A percentile compares a stretch with the other conserved stretches of the same genome.
phyloP scores from a whole-genome alignment of 2,888 invertebrate genomes.

The Tiliacea citrago region DNA sequence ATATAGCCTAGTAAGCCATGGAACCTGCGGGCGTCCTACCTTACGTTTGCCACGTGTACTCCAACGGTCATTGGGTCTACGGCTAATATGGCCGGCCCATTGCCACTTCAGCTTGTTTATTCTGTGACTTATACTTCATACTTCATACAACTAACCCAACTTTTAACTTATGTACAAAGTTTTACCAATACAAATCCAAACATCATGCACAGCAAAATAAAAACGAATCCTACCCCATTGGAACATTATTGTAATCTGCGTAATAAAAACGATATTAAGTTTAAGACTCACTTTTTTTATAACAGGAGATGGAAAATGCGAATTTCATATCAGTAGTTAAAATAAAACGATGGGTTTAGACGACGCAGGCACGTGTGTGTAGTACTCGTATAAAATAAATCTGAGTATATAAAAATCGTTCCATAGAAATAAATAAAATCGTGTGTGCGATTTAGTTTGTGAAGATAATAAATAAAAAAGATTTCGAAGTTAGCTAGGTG shows the following conservation, averaged over 20 bases:
- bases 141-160: background rate
- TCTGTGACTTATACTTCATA: background rate
- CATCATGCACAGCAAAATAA: conserved; percentile 59
- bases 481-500: too few relatives aligned
- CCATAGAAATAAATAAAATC: conserved; percentile 21
- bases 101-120: too few relatives aligned
- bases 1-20: too few relatives aligned
- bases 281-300: conserved; percentile 86
- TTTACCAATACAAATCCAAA: conserved; percentile 26
- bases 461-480: background rate
- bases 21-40: too few relatives aligned
- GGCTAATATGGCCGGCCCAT: too few relatives aligned
- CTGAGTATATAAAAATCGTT: conserved; percentile 63
- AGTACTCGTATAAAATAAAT: conserved; percentile 71
- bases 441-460: conserved; percentile 17
- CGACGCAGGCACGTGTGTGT: conserved; percentile 77
- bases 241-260: conserved; percentile 87
- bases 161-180: background rate
- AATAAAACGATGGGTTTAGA: conserved; percentile 86
- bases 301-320: conserved; percentile 86
- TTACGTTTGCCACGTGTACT: too few relatives aligned
- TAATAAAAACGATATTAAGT: conserved; percentile 89
- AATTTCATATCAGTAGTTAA: conserved; percentile 89
- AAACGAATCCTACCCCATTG: conserved; percentile 71
- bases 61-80: too few relatives aligned